Conservation (phyloP, 2,888 invertebrate species). For the Eupeodes latifasciatus region DNA sequence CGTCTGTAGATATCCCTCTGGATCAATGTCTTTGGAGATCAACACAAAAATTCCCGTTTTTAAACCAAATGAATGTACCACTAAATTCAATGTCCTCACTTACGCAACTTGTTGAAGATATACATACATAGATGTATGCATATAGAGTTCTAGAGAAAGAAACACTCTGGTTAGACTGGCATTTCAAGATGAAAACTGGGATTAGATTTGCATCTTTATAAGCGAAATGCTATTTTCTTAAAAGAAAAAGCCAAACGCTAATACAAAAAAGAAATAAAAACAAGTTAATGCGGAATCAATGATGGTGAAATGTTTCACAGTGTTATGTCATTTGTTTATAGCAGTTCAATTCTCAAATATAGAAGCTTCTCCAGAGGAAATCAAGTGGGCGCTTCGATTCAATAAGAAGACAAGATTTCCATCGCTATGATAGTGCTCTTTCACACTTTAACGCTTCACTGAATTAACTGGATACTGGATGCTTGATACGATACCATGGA, state of each 20-base stretch:
- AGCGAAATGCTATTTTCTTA: constrained; percentile 14
- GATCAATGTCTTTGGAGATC: constrained; percentile 55
- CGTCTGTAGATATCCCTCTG: neutral
- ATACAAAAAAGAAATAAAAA: neutral
- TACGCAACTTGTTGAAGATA: constrained; percentile 31
- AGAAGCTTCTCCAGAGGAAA: neutral
- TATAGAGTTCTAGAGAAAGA: neutral
- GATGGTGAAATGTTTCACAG: constrained; percentile 3
- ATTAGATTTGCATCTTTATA: constrained; percentile 50
- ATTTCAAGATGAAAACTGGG: constrained; percentile 53
- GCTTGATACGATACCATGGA: constrained; percentile 20
- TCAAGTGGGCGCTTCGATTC: constrained; percentile 20
- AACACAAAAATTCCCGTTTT: constrained; percentile 48
- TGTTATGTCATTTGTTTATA: constrained; percentile 50
- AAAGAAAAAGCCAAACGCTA: too few species aligned
- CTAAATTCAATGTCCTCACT: constrained; percentile 42
- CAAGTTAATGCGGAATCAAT: constrained; percentile 25
- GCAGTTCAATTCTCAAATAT: constrained; percentile 10
- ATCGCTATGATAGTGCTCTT: constrained; percentile 51
- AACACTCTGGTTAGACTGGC: constrained; percentile 62
- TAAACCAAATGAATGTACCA: neutral
- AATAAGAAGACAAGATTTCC: constrained; percentile 35
- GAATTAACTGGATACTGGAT: constrained; percentile 35
- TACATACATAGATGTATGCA: too few species aligned
- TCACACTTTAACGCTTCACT: constrained; percentile 73